These are phyloP conservation scores for Dendrolimus pini DNA, from an alignment of 2,888 invertebrate species.

Conservation along the genomic window DNA sequence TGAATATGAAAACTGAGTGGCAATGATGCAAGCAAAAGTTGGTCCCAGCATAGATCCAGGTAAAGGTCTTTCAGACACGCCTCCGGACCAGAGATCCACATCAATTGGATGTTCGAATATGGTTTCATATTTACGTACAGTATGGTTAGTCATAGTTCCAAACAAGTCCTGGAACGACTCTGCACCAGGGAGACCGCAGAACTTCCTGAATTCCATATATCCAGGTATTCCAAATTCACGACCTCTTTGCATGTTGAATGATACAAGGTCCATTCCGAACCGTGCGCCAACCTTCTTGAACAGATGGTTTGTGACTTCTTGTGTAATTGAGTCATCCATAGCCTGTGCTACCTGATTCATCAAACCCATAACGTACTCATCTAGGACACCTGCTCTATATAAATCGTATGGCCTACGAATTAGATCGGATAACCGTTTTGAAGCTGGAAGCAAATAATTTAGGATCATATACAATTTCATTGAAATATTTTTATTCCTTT, in stretches of 20 bases:
- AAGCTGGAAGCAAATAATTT: slow-evolving; percentile 76
- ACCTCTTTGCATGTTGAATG: slow-evolving; percentile 95
- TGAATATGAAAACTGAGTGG: slow-evolving; percentile 93
- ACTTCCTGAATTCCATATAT: slow-evolving; percentile 95
- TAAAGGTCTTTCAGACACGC: slow-evolving; percentile 92
- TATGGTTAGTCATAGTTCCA: slow-evolving; percentile 93
- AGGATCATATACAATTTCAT: too few relatives aligned
- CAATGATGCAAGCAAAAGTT: slow-evolving; percentile 95
- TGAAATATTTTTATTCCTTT: too few relatives aligned
- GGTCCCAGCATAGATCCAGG: slow-evolving; percentile 96
- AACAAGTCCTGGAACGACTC: slow-evolving; percentile 87
- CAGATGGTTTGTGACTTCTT: slow-evolving; percentile 92
- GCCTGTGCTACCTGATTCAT: slow-evolving; percentile 97
- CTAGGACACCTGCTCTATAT: slow-evolving; percentile 92
- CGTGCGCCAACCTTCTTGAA: slow-evolving; percentile 88
- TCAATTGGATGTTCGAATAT: slow-evolving; percentile 94
- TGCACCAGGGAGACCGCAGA: slow-evolving; percentile 89
- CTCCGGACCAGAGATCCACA: slow-evolving; percentile 96
- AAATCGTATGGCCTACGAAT: slow-evolving; percentile 93
- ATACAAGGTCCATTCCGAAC: slow-evolving; percentile 93
- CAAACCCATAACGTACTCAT: slow-evolving; percentile 94
- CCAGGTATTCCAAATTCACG: slow-evolving; percentile 94
- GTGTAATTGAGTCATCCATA: slow-evolving; percentile 95
- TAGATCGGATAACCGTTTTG: slow-evolving; percentile 90
- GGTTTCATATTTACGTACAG: slow-evolving; percentile 86